Base-by-base conservation (phyloP, 2,113 vertebrate genomes). In the Emberiza fucata region DNA sequence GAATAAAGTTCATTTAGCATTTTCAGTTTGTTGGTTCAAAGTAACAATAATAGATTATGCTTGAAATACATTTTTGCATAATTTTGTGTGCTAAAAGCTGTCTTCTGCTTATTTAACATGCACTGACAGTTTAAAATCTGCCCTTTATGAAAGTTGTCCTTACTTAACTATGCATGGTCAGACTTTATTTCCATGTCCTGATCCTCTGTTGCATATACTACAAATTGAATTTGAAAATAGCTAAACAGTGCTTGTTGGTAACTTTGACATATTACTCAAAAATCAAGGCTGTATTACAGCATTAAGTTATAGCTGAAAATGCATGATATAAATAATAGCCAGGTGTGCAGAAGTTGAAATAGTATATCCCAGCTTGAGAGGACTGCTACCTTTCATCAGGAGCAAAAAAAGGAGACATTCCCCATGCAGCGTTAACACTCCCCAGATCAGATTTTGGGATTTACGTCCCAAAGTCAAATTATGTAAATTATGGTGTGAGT, bases 361-460 rank as follows among this genome's bases (percentile, higher is more conserved):
- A 25, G 39, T 5, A 5, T 4, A 59, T 5, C 31, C 9, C 29
- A 33, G 1, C 4, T 44, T 6, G 21, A 47, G 53, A 51, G 24
- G 33, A 56, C 0, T 33, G 42, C 59, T 37, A 21, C 4, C 25
- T 50, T 65, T 22, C 21, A 48, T 19, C 15, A 39, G 33, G 29
- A 85, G 17, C 18, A 59, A 24, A 25, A 72, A 11, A 70, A 71
- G 39, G 6, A 77, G 44, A 48, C 4, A 3, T 3, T 21, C 20
- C 12, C 17, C 35, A 23, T 1, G 5, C 14, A 40, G 59, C 0
- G 0, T 7, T 21, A 80, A 68, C 0, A 0, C 10, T 33, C 25
- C 16, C 9, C 39, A 61, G 9, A 28, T 54, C 7, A 10, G 40
- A 60, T 28, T 68, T 79, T 1, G 4, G 40, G 24, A 44, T 47